These are phyloP conservation scores for Pyrocephalus nanus DNA, from an alignment of 2,797 vertebrate genomes.

Conservation along the genomic window DNA sequence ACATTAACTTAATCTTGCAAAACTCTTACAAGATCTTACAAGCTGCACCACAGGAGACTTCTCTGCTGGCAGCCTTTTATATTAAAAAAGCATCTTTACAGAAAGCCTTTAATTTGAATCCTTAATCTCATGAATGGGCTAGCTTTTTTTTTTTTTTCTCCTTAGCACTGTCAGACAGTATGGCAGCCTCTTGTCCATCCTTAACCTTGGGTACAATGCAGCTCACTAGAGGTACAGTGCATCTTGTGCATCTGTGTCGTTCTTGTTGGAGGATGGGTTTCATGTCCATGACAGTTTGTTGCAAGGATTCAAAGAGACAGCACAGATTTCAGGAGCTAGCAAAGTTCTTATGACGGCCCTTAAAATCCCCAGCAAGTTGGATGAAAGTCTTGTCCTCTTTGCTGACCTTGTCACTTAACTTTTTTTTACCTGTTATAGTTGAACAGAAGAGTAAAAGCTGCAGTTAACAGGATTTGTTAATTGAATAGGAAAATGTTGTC, in stretches of 20 bases:
- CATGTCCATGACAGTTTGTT: background rate
- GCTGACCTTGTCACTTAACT: background rate
- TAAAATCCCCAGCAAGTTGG: background rate
- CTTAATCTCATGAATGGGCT: background rate
- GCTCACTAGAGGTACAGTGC: background rate
- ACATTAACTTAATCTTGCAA: slow-evolving; percentile 6
- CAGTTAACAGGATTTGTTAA: background rate
- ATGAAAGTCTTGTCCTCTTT: background rate
- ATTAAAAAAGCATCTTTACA: background rate
- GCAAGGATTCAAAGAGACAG: background rate
- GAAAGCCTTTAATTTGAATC: background rate
- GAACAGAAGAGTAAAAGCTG: background rate
- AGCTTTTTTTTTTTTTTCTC: background rate
- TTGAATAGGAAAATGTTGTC: background rate
- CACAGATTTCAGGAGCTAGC: background rate
- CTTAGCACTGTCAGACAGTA: background rate
- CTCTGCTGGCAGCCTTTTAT: slow-evolving; percentile 10
- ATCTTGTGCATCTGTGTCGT: background rate
- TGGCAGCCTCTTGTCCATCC: background rate
- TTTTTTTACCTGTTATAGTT: background rate
- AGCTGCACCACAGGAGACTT: background rate
- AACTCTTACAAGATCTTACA: slow-evolving; percentile 22
- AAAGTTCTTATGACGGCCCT: background rate
- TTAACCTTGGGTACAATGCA: background rate
- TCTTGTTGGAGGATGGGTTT: background rate